Conservation (phyloP, 2,888 invertebrate genomes). For the Chrysodeixis includens region DNA sequence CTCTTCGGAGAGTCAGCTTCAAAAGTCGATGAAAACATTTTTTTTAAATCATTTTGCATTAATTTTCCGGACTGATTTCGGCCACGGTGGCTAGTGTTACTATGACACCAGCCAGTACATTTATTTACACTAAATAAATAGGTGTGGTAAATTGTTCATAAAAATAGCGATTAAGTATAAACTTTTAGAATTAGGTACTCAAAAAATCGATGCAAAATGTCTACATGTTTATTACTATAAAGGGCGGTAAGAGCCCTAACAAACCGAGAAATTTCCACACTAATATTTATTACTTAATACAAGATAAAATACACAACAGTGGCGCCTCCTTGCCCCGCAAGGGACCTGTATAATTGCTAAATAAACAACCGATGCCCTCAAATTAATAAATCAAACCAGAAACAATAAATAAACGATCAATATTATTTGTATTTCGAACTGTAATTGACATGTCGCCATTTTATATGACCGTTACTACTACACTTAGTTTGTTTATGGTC, state of each 20-base stretch:
- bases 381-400: conserved; percentile 52
- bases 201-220: too few species aligned
- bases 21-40: too few species aligned
- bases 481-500: conserved; percentile 21
- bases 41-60: too few species aligned
- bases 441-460: conserved; percentile 52
- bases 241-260: background rate
- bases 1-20: too few species aligned
- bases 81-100: too few species aligned
- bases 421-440: conserved; percentile 32
- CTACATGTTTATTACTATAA: too few species aligned
- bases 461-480: conserved; percentile 37
- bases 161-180: too few species aligned
- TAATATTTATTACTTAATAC: conserved; percentile 13
- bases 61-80: too few species aligned
- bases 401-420: conserved; percentile 37
- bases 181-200: too few species aligned
- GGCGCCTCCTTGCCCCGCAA: conserved; percentile 47
- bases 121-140: too few species aligned
- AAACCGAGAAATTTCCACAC: background rate
- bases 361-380: conserved; percentile 48
- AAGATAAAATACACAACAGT: conserved; percentile 23
- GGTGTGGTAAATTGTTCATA: too few species aligned
- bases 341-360: conserved; percentile 41
- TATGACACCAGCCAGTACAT: too few species aligned